Percentiles rank a stretch among this genome's conserved stretches.
Conservation (phyloP, 1,140 invertebrate species). For the Drosophila nikananu region DNA sequence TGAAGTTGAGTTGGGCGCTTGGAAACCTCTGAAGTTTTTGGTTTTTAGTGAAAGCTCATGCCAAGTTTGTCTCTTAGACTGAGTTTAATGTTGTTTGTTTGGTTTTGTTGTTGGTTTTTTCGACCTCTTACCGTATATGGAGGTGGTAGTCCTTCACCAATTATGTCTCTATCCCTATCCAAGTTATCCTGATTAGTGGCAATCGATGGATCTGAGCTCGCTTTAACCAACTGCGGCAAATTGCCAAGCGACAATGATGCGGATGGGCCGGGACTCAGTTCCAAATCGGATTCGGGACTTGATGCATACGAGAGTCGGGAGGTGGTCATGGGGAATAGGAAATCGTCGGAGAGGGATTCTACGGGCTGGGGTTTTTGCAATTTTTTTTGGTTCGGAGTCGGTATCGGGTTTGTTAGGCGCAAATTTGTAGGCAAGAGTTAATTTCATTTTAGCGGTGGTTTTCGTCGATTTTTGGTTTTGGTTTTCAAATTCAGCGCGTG, state of each 20-base stretch:
- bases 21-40: constrained; percentile 17
- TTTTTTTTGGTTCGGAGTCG: constrained; percentile 24
- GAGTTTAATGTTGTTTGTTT: constrained; percentile 13
- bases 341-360: constrained; percentile 96
- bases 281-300: constrained; percentile 97
- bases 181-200: constrained; percentile 88
- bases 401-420: constrained; percentile 49
- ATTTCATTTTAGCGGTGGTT: constrained; percentile 36
- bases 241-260: constrained; percentile 87
- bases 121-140: constrained; percentile 91
- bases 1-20: constrained; percentile 22
- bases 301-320: constrained; percentile 96
- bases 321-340: constrained; percentile 99
- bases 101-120: constrained; percentile 32
- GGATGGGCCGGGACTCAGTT: constrained; percentile 92
- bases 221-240: constrained; percentile 90
- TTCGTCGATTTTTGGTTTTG: constrained; percentile 16
- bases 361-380: constrained; percentile 87
- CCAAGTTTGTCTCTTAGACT: constrained; percentile 36
- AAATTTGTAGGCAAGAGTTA: constrained; percentile 46
- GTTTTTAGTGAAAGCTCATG: constrained; percentile 68
- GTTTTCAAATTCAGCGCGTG: constrained; percentile 48
- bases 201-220: constrained; percentile 94
- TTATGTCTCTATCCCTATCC: constrained; percentile 87
- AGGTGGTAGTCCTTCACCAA: constrained; percentile 88